Conservation (phyloP, 2,113 vertebrate species). For the Pangasianodon gigas region DNA sequence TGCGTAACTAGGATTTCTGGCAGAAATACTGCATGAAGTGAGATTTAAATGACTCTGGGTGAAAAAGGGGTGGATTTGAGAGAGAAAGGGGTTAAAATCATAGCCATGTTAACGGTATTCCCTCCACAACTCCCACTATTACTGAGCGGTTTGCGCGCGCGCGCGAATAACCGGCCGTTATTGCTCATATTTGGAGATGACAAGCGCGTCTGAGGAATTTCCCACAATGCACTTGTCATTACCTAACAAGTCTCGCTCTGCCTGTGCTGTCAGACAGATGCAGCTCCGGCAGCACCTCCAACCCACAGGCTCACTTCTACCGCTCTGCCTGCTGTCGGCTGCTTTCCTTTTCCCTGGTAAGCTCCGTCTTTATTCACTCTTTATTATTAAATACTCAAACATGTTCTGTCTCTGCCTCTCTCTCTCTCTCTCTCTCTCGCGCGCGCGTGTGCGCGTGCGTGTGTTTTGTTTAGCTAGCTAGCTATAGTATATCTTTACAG, state of each 20-base stretch:
- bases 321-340: neutral
- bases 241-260: slow-evolving; percentile 47
- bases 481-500: neutral
- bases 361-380: slow-evolving; percentile 11
- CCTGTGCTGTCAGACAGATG: slow-evolving; percentile 46
- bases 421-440: too few species aligned
- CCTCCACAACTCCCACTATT: neutral
- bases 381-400: neutral
- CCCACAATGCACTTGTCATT: slow-evolving; percentile 77
- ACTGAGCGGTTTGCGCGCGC: neutral
- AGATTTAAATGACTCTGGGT: neutral
- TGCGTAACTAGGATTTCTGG: neutral
- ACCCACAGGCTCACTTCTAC: neutral
- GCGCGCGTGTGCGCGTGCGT: too few species aligned
- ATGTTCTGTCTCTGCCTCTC: too few species aligned
- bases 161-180: slow-evolving; percentile 46
- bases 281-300: neutral
- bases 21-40: neutral
- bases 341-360: slow-evolving; percentile 58
- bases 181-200: slow-evolving; percentile 84
- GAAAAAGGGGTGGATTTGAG: neutral
- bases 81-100: neutral
- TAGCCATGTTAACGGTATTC: neutral
- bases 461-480: neutral
- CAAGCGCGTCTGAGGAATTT: slow-evolving; percentile 77